Base-by-base conservation (phyloP, 2,888 invertebrate genomes). In the Drosophila meridiana region DNA sequence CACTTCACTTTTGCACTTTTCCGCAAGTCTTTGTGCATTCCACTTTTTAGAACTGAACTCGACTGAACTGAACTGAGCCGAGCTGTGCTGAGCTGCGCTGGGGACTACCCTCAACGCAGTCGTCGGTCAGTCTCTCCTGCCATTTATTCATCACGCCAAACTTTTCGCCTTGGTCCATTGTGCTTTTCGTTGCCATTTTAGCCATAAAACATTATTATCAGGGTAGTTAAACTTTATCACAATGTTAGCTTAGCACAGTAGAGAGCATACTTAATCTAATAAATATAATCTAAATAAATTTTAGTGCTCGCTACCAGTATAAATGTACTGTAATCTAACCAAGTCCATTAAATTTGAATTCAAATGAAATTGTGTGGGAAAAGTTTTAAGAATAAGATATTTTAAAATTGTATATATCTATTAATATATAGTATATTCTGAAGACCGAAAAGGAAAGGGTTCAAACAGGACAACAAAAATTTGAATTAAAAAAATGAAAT, bases 121-220 rank as follows among this genome's bases (percentile, higher is more conserved):
- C 40, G 60, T 30, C 47, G 45, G 50, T 43, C 65, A 40, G 50
- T 68, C 62, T 52, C 62, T 52, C 57, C 32, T 52, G 53, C 36
- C 67, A 74, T 68, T 78, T 70, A 62, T 67, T 69, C 78, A 80
- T 68, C 78, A 62, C 52, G 64, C 61, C 65, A 66, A 77, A 76
- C 67, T 52, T 52, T 81, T 70, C 43, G 47, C 65, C 52, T 57
- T 60, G 58, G 53, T 63, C 50, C 82, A 65, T 74, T 82, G 64
- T 81, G 56, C 62, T 64, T 45, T 53, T 56, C 30, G 52, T 8
- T 47, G 43, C 8, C 43, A 8, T 55, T 52, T 69, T 57, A 40
- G 36, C 45, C 55, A 56, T 59, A 45, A 11, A 56, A 48, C 47
- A 42, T 48, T 64, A 47, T 59, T 48, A 63, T 53, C 43, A 28